These are phyloP conservation scores for Priocnemis perturbator DNA, from an alignment of 2,888 invertebrate genomes.

Conservation along the genomic window DNA sequence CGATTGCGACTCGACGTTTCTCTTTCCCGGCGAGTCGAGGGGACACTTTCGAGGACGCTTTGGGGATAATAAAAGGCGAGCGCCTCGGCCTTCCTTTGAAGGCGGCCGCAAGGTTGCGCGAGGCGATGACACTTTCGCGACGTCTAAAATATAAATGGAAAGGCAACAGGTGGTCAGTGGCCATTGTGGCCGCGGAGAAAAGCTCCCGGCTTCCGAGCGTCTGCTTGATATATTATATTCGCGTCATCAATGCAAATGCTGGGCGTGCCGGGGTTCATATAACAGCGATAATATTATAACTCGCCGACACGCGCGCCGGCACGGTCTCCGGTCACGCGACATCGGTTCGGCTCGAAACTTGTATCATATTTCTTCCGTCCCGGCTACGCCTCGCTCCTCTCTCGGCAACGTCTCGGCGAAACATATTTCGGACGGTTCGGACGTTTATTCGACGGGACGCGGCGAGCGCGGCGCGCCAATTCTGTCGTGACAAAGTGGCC, in stretches of 20 bases:
- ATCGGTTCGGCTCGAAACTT: conserved; percentile 23
- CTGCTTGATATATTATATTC: conserved; percentile 70
- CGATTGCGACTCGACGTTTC: no score
- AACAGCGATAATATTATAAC: conserved; percentile 61
- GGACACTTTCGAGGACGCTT: background rate
- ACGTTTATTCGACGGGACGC: no score
- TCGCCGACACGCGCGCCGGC: conserved; percentile 32
- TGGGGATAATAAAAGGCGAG: conserved; percentile 18
- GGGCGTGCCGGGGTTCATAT: conserved; percentile 69
- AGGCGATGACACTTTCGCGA: conserved; percentile 51
- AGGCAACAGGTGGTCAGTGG: conserved; percentile 74
- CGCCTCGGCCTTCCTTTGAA: conserved; percentile 12
- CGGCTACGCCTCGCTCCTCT: no score
- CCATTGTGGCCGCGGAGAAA: conserved; percentile 66
- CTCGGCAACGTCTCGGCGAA: no score
- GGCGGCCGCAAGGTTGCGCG: conserved; percentile 42
- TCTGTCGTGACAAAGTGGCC: no score
- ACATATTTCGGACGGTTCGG: no score
- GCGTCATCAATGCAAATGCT: conserved; percentile 71
- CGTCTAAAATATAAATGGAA: conserved; percentile 72
- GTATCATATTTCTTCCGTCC: background rate
- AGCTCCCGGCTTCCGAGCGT: conserved; percentile 59
- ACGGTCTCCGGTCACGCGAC: conserved; percentile 42
- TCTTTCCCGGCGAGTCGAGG: no score
- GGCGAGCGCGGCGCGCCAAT: no score